A percentile compares a stretch with the other conserved stretches of the same genome.
Evolutionary conservation across 2,113 vertebrate species (phyloP).

Genomic region (Galeopterus variegatus): DNA sequence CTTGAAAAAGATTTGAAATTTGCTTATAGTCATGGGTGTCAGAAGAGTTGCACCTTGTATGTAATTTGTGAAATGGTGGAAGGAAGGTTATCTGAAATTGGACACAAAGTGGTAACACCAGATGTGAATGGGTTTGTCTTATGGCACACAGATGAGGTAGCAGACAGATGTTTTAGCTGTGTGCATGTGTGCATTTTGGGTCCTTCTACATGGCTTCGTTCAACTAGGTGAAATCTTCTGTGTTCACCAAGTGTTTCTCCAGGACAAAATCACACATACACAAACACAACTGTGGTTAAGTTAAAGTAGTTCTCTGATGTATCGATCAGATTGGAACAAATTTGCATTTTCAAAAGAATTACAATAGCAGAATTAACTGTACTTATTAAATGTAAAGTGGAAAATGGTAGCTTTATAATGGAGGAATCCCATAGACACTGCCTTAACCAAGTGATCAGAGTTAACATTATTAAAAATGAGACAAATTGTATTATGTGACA

Average conservation of each 20-base stretch:
- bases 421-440: background rate
- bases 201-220: background rate
- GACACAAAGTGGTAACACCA: background rate
- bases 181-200: background rate
- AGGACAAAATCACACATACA: background rate
- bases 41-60: background rate
- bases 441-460: background rate
- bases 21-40: background rate
- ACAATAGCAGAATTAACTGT: background rate
- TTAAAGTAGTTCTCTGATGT: background rate
- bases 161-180: background rate
- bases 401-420: slow-evolving; percentile 34
- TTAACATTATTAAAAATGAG: background rate
- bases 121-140: background rate
- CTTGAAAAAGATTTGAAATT: background rate
- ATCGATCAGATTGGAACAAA: background rate
- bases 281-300: background rate
- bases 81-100: background rate
- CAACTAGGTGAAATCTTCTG: background rate
- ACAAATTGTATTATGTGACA: background rate
- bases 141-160: background rate
- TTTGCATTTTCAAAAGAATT: slow-evolving; percentile 51
- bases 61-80: background rate
- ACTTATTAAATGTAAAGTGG: background rate
- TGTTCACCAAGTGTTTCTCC: background rate